A percentile compares a stretch with the other conserved stretches of the same genome.
These are phyloP conservation scores for Steinernema khuongi DNA, from an alignment of 1,140 invertebrate genomes.

Conservation along the genomic window DNA sequence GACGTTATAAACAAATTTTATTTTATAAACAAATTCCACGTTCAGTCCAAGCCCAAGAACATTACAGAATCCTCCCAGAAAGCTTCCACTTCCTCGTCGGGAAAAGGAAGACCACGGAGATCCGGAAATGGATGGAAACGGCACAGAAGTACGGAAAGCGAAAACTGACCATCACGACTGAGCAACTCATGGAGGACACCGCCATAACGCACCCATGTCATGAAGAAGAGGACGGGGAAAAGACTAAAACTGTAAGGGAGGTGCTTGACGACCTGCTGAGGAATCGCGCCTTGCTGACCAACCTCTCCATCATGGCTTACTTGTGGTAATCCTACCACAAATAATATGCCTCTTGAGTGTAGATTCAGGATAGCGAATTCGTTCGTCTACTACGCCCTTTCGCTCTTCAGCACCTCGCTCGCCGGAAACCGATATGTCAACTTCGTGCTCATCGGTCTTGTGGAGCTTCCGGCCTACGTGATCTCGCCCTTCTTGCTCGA, in stretches of 20 bases:
- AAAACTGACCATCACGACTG: constrained; percentile 25
- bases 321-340: constrained; percentile 25
- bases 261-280: too few relatives aligned
- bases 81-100: constrained; percentile 45
- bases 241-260: too few relatives aligned
- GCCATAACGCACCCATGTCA: neutral
- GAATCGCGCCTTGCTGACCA: constrained; percentile 20
- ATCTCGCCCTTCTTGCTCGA: constrained; percentile 46
- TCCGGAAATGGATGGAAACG: constrained; percentile 32
- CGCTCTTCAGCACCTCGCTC: constrained; percentile 54
- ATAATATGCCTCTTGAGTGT: too few relatives aligned
- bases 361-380: constrained; percentile 54
- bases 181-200: constrained; percentile 4
- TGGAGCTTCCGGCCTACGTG: constrained; percentile 58
- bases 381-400: constrained; percentile 61
- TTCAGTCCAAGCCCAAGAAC: too few relatives aligned
- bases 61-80: constrained; percentile 42
- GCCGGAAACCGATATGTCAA: constrained; percentile 59
- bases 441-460: constrained; percentile 54
- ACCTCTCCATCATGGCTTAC: constrained; percentile 20
- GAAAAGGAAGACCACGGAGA: constrained; percentile 26
- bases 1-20: too few relatives aligned
- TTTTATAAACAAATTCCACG: too few relatives aligned
- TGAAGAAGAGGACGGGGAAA: neutral
- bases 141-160: constrained; percentile 9